phyloP scores from a whole-genome alignment of 2,888 invertebrate species.

The Chromoteleia sp. region DNA sequence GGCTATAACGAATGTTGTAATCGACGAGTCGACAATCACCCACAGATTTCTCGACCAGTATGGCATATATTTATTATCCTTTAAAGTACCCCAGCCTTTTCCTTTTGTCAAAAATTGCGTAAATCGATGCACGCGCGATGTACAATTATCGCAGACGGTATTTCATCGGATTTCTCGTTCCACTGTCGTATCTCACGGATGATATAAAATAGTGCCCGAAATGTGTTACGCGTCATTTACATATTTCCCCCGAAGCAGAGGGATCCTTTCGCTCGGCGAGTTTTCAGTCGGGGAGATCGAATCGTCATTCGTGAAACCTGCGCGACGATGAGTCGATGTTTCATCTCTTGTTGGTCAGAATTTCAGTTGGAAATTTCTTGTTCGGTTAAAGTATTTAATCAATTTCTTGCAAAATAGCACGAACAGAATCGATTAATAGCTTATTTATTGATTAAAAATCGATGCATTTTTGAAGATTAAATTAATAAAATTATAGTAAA shows the following conservation, averaged over 20 bases:
- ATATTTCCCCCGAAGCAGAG: conserved; percentile 80
- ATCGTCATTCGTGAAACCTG: conserved; percentile 78
- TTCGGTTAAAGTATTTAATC: too few relatives aligned
- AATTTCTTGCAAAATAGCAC: too few relatives aligned
- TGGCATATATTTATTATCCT: conserved; percentile 57
- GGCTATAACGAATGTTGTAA: too few relatives aligned
- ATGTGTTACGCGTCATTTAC: conserved; percentile 80
- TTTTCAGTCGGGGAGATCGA: conserved; percentile 68
- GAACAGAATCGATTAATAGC: too few relatives aligned
- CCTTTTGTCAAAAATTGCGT: conserved; percentile 51
- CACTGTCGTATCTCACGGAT: conserved; percentile 44
- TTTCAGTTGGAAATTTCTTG: too few relatives aligned
- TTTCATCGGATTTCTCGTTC: conserved; percentile 59
- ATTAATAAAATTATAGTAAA: too few relatives aligned
- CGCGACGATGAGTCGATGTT: conserved; percentile 32
- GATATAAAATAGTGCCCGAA: conserved; percentile 67
- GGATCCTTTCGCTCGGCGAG: conserved; percentile 76
- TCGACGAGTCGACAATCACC: conserved; percentile 53
- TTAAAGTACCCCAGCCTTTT: conserved; percentile 44
- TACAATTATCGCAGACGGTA: conserved; percentile 58
- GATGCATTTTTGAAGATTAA: too few relatives aligned
- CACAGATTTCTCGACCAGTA: conserved; percentile 21
- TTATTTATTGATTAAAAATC: too few relatives aligned
- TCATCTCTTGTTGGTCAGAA: neutral
- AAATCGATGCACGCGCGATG: conserved; percentile 39